Evolutionary conservation across 1,140 invertebrate genomes (phyloP).

Genomic region (Apis mellifera): DNA sequence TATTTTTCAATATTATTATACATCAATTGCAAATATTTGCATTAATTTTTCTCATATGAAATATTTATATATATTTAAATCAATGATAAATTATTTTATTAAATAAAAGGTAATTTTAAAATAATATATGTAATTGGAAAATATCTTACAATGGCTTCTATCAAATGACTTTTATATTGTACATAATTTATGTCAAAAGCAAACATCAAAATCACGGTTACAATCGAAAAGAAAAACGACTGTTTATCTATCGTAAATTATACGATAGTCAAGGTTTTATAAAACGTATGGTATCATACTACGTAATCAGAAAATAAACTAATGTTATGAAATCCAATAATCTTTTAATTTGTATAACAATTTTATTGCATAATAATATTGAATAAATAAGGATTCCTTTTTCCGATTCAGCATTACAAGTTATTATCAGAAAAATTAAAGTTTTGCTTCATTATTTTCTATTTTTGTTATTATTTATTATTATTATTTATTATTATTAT

Average conservation of each 20-base stretch:
- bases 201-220: not conserved
- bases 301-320: conserved; percentile 25
- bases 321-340: conserved; percentile 16
- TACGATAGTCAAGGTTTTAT: not conserved
- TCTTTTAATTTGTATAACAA: not conserved
- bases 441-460: too few species aligned
- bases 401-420: not conserved
- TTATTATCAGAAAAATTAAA: not conserved
- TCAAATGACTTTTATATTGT: not conserved
- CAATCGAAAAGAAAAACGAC: not conserved
- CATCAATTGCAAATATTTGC: too few species aligned
- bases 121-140: too few species aligned
- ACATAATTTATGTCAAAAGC: not conserved
- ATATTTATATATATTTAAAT: too few species aligned
- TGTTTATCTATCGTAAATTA: conserved; percentile 33
- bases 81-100: too few species aligned
- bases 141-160: not conserved
- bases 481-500: too few species aligned
- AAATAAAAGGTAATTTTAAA: too few species aligned
- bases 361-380: conserved; percentile 13
- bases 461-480: too few species aligned
- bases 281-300: conserved; percentile 4
- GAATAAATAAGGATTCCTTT: not conserved
- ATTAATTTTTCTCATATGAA: too few species aligned
- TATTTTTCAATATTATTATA: too few species aligned